Conservation (phyloP, 2,888 invertebrate genomes). For the Lagria hirta region DNA sequence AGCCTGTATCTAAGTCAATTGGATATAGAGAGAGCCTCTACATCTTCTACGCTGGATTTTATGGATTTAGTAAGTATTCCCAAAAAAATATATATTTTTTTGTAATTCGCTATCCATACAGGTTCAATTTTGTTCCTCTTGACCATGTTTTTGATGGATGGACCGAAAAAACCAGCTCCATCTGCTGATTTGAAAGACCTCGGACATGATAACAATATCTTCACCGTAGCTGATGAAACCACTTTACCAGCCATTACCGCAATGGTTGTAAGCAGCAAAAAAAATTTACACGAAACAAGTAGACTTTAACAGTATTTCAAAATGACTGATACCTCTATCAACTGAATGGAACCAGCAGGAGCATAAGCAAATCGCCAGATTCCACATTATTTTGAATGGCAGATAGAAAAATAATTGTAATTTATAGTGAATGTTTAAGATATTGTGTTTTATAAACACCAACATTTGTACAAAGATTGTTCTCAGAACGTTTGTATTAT, state of each 20-base stretch:
- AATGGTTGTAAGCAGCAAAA: constrained; percentile 40
- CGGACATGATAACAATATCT: constrained; percentile 50
- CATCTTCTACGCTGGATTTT: constrained; percentile 87
- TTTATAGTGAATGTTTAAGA: no score
- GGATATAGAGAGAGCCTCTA: constrained; percentile 83
- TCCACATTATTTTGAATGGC: no score
- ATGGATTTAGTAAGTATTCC: constrained; percentile 78
- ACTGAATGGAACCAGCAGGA: no score
- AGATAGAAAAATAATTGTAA: no score
- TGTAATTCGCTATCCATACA: no score
- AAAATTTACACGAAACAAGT: constrained; percentile 37
- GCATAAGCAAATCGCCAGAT: no score
- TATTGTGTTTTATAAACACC: constrained; percentile 19
- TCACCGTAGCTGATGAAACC: constrained; percentile 48
- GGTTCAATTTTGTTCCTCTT: constrained; percentile 80
- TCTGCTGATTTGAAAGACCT: constrained; percentile 32
- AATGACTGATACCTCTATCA: constrained; percentile 2
- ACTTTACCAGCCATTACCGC: constrained; percentile 44
- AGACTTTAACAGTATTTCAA: constrained; percentile 31
- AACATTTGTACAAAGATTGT: constrained; percentile 17
- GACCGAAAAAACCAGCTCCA: constrained; percentile 48
- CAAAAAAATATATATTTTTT: no score
- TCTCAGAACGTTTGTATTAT: no score
- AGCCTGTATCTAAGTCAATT: constrained; percentile 78
- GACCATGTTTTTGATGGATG: constrained; percentile 81